A percentile compares a stretch with the other conserved stretches of the same genome.
Evolutionary conservation across 2,888 invertebrate species (phyloP).

Genomic region (Argynnis bischoffii): DNA sequence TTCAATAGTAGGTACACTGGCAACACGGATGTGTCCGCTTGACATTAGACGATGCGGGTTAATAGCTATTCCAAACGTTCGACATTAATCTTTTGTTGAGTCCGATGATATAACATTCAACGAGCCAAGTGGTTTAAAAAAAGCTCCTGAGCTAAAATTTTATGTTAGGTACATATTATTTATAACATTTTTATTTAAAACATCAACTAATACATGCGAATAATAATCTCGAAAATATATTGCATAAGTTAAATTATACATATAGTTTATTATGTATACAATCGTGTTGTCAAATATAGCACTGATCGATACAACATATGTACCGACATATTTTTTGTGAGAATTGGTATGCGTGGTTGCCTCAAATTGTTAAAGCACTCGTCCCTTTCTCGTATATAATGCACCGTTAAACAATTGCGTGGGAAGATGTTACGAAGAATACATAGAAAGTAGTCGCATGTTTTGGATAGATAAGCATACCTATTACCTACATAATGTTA

Average conservation of each 20-base stretch:
- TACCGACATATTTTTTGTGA: slow-evolving; percentile 15
- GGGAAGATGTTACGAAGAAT: slow-evolving; percentile 65
- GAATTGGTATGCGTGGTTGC: slow-evolving; percentile 28
- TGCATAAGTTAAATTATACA: no score
- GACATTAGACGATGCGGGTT: slow-evolving; percentile 63
- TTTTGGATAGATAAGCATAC: slow-evolving; percentile 34
- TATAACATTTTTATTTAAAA: no score
- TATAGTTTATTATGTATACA: no score
- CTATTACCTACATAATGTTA: slow-evolving; percentile 42
- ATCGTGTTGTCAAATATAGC: neutral
- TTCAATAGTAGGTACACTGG: slow-evolving; percentile 40
- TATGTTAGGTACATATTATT: no score
- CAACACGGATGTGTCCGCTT: slow-evolving; percentile 63
- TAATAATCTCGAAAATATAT: no score
- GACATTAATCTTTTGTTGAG: slow-evolving; percentile 29
- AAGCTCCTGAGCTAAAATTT: neutral
- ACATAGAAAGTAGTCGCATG: slow-evolving; percentile 53
- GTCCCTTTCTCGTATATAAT: slow-evolving; percentile 42
- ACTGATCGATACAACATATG: neutral
- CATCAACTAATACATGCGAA: no score
- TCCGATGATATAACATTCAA: slow-evolving; percentile 23
- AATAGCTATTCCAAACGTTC: slow-evolving; percentile 51
- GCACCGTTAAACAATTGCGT: slow-evolving; percentile 61
- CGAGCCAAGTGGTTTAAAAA: neutral
- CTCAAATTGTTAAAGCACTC: slow-evolving; percentile 37